phyloP scores from a whole-genome alignment of 1,140 invertebrate species.

The Elymnias hypermnestra region DNA sequence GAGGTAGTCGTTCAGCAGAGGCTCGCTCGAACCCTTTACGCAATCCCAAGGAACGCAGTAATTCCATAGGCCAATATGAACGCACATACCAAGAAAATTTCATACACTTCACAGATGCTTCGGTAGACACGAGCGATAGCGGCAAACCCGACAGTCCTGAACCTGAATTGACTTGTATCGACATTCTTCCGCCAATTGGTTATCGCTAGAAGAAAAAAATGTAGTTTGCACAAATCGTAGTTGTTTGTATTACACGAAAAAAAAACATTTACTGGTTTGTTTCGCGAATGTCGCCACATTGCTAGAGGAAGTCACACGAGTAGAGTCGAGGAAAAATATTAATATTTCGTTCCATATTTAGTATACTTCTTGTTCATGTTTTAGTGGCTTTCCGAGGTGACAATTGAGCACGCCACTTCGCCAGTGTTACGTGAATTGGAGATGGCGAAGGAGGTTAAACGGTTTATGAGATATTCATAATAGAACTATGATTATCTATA shows the following conservation, averaged over 20 bases:
- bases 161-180: slow-evolving; percentile 51
- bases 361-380: no score
- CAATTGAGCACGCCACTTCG: no score
- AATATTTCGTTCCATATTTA: no score
- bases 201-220: slow-evolving; percentile 52
- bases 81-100: slow-evolving; percentile 37
- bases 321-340: no score
- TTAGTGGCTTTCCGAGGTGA: no score
- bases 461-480: no score
- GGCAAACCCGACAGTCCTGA: slow-evolving; percentile 64
- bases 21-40: slow-evolving; percentile 26
- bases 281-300: no score
- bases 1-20: slow-evolving; percentile 61
- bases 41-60: slow-evolving; percentile 15
- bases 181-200: slow-evolving; percentile 58
- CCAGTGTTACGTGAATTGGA: no score
- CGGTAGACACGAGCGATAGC: slow-evolving; percentile 64
- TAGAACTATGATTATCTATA: no score
- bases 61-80: slow-evolving; percentile 21
- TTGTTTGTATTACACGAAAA: slow-evolving; percentile 2
- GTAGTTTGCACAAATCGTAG: slow-evolving; percentile 34
- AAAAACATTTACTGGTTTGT: no score
- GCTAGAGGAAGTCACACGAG: no score
- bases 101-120: slow-evolving; percentile 47
- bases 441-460: no score